A percentile compares a stretch with the other conserved stretches of the same genome.
phyloP scores from a whole-genome alignment of 2,113 vertebrate genomes.

The Myanophis thanlyinensis region DNA sequence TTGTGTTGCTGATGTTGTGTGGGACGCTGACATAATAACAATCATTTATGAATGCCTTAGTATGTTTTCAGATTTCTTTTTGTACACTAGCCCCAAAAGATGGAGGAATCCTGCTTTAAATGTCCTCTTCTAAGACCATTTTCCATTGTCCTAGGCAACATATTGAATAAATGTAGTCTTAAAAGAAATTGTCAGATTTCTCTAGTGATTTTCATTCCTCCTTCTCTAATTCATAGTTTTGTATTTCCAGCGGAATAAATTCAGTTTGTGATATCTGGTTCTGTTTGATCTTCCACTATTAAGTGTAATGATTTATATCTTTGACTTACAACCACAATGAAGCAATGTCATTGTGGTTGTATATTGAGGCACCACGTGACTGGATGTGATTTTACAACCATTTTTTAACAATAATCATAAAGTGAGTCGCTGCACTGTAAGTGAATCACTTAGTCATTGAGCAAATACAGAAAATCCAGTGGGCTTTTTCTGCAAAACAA shows the following conservation, averaged over 20 bases:
- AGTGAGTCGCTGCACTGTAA: background rate
- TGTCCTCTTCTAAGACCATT: background rate
- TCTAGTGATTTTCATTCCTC: background rate
- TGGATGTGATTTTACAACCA: background rate
- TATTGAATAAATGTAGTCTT: background rate
- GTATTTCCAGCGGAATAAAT: background rate
- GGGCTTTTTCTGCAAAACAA: background rate
- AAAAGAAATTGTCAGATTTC: background rate
- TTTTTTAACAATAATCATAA: background rate
- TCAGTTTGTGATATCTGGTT: background rate
- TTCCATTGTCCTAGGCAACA: background rate
- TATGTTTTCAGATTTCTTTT: background rate
- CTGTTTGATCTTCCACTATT: background rate
- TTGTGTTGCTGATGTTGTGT: too few species aligned
- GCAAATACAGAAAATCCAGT: background rate
- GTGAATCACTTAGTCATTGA: background rate
- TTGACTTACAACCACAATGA: background rate
- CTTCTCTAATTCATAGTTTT: background rate
- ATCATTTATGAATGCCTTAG: background rate
- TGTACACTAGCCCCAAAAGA: background rate
- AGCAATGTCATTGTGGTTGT: background rate
- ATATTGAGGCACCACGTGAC: background rate
- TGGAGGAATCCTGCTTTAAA: background rate
- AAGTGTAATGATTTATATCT: background rate
- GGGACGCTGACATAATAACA: too few species aligned